These are phyloP conservation scores for Parnassius apollo DNA, from an alignment of 2,888 invertebrate species.

Conservation along the genomic window DNA sequence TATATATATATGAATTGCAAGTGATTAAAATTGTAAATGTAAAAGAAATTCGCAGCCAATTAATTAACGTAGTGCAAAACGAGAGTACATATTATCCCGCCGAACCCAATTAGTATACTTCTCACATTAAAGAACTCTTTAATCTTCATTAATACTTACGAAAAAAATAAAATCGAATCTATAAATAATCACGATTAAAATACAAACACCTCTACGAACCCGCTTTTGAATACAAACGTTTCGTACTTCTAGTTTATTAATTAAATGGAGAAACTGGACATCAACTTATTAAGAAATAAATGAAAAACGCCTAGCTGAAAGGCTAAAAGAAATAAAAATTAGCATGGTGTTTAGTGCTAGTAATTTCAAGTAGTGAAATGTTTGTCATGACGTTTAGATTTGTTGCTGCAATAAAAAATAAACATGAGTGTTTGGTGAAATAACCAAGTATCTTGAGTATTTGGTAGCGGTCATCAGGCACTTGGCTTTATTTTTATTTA, in stretches of 20 bases:
- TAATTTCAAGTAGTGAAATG: slow-evolving; percentile 43
- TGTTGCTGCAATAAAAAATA: slow-evolving; percentile 29
- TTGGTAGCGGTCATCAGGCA: slow-evolving; percentile 42
- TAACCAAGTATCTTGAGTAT: slow-evolving; percentile 34
- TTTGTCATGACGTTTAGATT: slow-evolving; percentile 28
- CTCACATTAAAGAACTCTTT: slow-evolving; percentile 44
- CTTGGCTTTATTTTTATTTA: slow-evolving; percentile 52
- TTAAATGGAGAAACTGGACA: slow-evolving; percentile 56
- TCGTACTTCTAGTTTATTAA: slow-evolving; percentile 59
- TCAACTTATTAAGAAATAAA: slow-evolving; percentile 71
- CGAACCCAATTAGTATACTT: slow-evolving; percentile 38
- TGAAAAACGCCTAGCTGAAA: slow-evolving; percentile 57
- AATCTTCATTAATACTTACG: slow-evolving; percentile 45
- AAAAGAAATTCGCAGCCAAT: slow-evolving; percentile 40
- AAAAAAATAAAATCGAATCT: slow-evolving; percentile 49
- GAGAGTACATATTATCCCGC: slow-evolving; percentile 15
- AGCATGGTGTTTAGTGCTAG: slow-evolving; percentile 43
- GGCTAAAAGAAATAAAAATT: slow-evolving; percentile 41
- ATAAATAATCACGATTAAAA: slow-evolving; percentile 65
- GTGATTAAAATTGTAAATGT: slow-evolving; percentile 9
- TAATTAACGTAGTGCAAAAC: slow-evolving; percentile 32
- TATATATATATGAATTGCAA: slow-evolving; percentile 9
- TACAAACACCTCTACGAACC: slow-evolving; percentile 55
- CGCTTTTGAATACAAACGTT: slow-evolving; percentile 33
- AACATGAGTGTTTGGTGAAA: slow-evolving; percentile 16